These are phyloP conservation scores for Sardina pilchardus DNA, from an alignment of 2,113 vertebrate species.

Conservation along the genomic window DNA sequence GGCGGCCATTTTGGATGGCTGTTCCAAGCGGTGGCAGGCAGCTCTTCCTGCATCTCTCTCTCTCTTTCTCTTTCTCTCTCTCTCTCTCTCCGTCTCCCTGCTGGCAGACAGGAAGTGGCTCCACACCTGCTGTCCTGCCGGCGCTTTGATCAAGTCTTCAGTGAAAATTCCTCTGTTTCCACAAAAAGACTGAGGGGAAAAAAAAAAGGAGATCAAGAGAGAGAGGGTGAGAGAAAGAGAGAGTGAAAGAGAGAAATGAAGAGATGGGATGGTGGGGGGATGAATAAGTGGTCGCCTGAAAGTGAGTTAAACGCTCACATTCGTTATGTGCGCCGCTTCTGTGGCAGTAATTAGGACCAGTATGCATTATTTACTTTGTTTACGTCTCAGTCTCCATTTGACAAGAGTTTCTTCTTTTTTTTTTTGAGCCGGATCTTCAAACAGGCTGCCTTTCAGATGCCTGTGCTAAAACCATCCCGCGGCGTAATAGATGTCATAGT, in stretches of 20 bases:
- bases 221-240: conserved; percentile 1
- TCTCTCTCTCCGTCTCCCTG: conserved; percentile 16
- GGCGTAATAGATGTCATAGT: conserved; percentile 16
- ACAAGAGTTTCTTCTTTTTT: background rate
- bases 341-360: conserved; percentile 40
- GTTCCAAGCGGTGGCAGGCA: conserved; percentile 20
- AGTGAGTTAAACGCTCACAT: conserved; percentile 23
- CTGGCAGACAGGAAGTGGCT: conserved; percentile 45
- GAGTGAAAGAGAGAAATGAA: background rate
- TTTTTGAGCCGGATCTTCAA: conserved; percentile 16
- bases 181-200: conserved; percentile 38
- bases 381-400: conserved; percentile 24
- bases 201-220: conserved; percentile 30
- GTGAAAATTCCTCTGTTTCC: conserved; percentile 42
- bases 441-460: background rate
- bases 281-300: conserved; percentile 22
- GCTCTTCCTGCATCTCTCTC: conserved; percentile 34
- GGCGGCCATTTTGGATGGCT: conserved; percentile 5
- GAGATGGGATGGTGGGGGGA: conserved; percentile 15
- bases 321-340: background rate
- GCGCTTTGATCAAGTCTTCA: conserved; percentile 48
- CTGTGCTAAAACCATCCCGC: conserved; percentile 17
- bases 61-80: background rate
- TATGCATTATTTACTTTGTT: conserved; percentile 38
- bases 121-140: conserved; percentile 41